phyloP scores from a whole-genome alignment of 2,113 vertebrate species.

The Coreoperca whiteheadi region DNA sequence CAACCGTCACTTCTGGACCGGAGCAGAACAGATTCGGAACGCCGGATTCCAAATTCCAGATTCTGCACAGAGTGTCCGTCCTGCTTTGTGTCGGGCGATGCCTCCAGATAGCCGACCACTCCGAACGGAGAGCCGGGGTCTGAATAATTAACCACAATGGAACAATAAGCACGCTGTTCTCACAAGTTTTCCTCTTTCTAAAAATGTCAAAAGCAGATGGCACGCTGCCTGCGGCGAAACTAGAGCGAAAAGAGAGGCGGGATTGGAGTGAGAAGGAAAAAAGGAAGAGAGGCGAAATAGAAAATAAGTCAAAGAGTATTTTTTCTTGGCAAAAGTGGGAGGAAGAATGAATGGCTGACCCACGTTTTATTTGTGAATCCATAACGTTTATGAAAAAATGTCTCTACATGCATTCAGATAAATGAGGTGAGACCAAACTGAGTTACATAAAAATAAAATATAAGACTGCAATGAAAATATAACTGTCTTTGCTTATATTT shows the following conservation, averaged over 20 bases:
- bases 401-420: background rate
- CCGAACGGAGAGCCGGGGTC: slow-evolving; percentile 15
- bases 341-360: background rate
- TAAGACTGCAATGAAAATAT: background rate
- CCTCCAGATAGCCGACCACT: slow-evolving; percentile 29
- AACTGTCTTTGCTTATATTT: slow-evolving; percentile 10
- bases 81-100: slow-evolving; percentile 31
- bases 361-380: slow-evolving; percentile 6
- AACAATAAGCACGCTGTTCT: slow-evolving; percentile 66
- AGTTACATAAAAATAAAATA: slow-evolving; percentile 1
- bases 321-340: background rate
- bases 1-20: slow-evolving; percentile 19
- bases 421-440: background rate
- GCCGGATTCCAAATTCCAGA: slow-evolving; percentile 34
- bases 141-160: slow-evolving; percentile 65
- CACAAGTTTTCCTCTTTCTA: slow-evolving; percentile 58
- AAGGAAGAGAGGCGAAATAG: background rate
- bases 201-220: slow-evolving; percentile 71
- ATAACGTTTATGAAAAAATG: background rate
- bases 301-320: background rate
- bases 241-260: background rate
- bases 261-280: background rate
- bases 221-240: slow-evolving; percentile 42
- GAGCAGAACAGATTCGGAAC: background rate
- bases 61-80: slow-evolving; percentile 41